A percentile compares a stretch with the other conserved stretches of the same genome.
Evolutionary conservation across 2,797 vertebrate species (phyloP).

Genomic region (Cottoperca gobio): DNA sequence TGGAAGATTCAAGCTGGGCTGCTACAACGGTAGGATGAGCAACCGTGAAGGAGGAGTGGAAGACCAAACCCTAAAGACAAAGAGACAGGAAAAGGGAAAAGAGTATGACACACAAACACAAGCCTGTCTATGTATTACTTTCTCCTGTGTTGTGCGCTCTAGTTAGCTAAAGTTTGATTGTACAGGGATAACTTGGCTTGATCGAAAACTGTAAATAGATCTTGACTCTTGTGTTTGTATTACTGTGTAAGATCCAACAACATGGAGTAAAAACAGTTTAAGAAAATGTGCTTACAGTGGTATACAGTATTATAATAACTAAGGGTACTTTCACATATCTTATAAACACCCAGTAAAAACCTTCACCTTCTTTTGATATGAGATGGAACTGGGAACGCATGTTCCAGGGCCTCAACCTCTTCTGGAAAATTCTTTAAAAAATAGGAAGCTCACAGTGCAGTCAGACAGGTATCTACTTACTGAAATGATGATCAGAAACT

Average conservation of each 20-base stretch:
- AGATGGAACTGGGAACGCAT: conserved; percentile 8
- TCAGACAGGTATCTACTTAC: not conserved
- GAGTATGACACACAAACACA: conserved; percentile 13
- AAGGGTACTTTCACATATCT: not conserved
- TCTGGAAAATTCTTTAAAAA: conserved; percentile 23
- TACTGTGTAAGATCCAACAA: not conserved
- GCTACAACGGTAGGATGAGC: conserved; percentile 50
- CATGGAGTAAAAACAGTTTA: not conserved
- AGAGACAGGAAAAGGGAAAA: conserved; percentile 20
- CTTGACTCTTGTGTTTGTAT: not conserved
- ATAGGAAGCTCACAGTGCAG: conserved; percentile 7
- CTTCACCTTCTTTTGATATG: conserved; percentile 7
- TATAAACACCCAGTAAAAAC: not conserved
- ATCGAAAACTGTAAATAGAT: not conserved
- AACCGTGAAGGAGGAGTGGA: conserved; percentile 42
- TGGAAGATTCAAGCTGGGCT: conserved; percentile 64
- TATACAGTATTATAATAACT: not conserved
- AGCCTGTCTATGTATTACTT: not conserved
- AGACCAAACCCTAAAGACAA: conserved; percentile 21
- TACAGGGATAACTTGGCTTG: not conserved
- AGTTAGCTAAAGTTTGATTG: conserved; percentile 8
- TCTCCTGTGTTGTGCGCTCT: not conserved
- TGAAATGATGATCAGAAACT: conserved; percentile 1
- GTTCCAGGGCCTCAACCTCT: conserved; percentile 16
- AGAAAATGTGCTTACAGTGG: not conserved